Evolutionary conservation across 2,797 vertebrate genomes (phyloP), one percentile per base, ranked within the genome.

Genomic region (Neosilurus hyrtlii): DNA sequence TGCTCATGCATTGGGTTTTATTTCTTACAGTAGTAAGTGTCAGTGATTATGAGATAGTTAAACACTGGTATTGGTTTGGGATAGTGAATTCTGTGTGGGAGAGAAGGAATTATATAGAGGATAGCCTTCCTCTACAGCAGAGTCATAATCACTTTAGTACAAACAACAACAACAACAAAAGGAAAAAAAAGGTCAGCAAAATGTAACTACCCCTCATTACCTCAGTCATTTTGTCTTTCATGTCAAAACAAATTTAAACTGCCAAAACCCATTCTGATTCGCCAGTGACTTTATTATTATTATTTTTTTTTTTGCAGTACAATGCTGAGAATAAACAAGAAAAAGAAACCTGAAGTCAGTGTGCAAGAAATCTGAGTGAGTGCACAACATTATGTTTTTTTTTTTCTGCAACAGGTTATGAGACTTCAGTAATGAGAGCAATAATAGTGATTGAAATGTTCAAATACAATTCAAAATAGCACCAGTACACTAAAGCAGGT

Each of bases 401-500:
- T 74, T 74, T 74, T 24, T 9, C 18, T 37, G 11, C 30, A 43
- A 18, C 35, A 9, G n/a, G 20, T n/a, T 51, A 30, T 70, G 16
- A 9, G 10, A 26, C 30, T 72, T 78, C 43, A 63, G 20, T 37
- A 70, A 43, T 63, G 30, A 66, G 22, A 35, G 4, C 18, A 72
- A 57, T 73, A 65, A 16, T 51, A 67, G 9, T 72, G 35, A 72
- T 63, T 11, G 43, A 73, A 51, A 51, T 61, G n/a, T 52, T 80
- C 18, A 68, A 73, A 11, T 49, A 26, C 3, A 35, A 16, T 67
- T 61, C 30, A 30, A 80, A 68, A 67, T 77, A 75, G 9, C 68
- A 71, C 43, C 66, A 51, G 70, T 5, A 18, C 54, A 24, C 16
- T 81, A 15, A 75, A 82, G 74, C 79, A 83, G 16, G 0, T 82